These are phyloP conservation scores for Drosophila pseudotakahashii DNA, from an alignment of 2,888 invertebrate species.

Conservation along the genomic window DNA sequence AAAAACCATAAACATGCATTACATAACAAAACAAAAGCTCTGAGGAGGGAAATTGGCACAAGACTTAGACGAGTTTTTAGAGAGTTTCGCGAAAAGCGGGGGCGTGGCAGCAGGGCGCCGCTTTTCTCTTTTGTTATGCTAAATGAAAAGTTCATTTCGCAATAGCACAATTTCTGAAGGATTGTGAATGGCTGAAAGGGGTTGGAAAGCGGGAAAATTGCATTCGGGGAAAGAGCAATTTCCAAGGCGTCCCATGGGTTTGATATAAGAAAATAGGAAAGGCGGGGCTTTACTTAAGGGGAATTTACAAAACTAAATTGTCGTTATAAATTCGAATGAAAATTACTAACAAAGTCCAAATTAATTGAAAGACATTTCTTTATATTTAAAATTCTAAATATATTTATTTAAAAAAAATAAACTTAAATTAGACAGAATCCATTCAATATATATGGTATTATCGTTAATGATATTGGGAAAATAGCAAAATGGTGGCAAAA, in stretches of 20 bases:
- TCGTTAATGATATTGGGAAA: too few species aligned
- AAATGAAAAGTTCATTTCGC: conserved; percentile 61
- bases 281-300: not conserved
- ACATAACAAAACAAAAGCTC: conserved; percentile 74
- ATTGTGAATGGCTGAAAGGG: conserved; percentile 4
- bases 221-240: not conserved
- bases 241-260: not conserved
- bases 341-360: too few species aligned
- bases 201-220: not conserved
- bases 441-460: too few species aligned
- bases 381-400: too few species aligned
- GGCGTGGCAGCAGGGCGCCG: not conserved
- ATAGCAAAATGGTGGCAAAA: too few species aligned
- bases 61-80: conserved; percentile 13
- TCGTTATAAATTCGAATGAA: too few species aligned
- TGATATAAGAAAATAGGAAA: not conserved
- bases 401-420: too few species aligned
- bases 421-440: too few species aligned
- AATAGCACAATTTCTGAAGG: conserved; percentile 31
- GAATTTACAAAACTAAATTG: not conserved
- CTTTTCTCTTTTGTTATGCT: conserved; percentile 52
- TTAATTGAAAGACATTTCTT: too few species aligned
- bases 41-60: conserved; percentile 44
- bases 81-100: not conserved
- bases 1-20: conserved; percentile 79